Evolutionary conservation across 2,797 vertebrate genomes (phyloP).

Genomic region (Eulemur mongoz): DNA sequence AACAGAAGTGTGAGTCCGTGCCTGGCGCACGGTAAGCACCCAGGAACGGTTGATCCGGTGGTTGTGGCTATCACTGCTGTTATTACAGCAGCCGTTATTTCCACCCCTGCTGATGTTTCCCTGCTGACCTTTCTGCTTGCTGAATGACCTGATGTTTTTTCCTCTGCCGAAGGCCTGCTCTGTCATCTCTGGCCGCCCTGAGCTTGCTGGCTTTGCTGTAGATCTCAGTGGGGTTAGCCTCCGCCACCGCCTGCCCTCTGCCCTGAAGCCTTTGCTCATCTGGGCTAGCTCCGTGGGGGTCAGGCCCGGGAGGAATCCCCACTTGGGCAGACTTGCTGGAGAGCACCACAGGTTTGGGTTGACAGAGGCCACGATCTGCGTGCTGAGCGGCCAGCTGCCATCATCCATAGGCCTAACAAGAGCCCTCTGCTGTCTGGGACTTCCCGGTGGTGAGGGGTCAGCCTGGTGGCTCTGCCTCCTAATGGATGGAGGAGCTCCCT

Average conservation of each 20-base stretch:
- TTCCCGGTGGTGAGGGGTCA: neutral
- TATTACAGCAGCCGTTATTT: neutral
- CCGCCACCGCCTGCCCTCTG: neutral
- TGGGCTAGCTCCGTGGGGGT: neutral
- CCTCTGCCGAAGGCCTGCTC: neutral
- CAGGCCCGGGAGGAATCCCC: neutral
- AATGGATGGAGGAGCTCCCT: neutral
- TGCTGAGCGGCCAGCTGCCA: neutral
- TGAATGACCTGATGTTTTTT: neutral
- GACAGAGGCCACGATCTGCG: neutral
- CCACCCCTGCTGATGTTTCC: neutral
- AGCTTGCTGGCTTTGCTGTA: neutral
- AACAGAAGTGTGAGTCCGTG: no score
- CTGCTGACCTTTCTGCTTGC: neutral
- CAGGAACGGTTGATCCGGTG: neutral
- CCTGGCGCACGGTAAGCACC: rapidly evolving
- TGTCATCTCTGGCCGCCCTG: neutral
- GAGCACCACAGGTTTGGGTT: neutral
- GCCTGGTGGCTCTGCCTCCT: neutral
- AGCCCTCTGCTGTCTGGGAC: neutral
- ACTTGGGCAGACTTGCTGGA: neutral
- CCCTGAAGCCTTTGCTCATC: neutral
- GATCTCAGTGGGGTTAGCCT: neutral
- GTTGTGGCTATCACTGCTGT: neutral
- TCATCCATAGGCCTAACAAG: rapidly evolving